A percentile compares a stretch with the other conserved stretches of the same genome.
phyloP scores from a whole-genome alignment of 2,888 invertebrate genomes.

The Metacarcinus magister region DNA sequence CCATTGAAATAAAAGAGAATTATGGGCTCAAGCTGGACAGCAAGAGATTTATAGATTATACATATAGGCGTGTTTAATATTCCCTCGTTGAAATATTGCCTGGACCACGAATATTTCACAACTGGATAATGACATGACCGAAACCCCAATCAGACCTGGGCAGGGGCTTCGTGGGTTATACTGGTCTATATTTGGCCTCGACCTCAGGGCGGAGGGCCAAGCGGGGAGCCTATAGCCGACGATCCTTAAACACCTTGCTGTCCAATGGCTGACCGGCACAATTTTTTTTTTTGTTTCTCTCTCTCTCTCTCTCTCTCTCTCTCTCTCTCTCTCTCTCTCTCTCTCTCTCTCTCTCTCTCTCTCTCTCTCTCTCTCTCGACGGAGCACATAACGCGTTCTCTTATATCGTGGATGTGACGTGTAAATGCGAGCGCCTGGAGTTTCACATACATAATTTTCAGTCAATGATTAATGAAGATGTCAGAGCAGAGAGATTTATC shows the following conservation, averaged over 20 bases:
- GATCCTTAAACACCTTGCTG: conserved; percentile 42
- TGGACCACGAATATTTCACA: conserved; percentile 69
- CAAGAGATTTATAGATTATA: conserved; percentile 67
- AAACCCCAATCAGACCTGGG: conserved; percentile 70
- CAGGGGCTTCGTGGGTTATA: conserved; percentile 45
- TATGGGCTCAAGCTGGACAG: conserved; percentile 50
- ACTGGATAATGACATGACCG: conserved; percentile 69
- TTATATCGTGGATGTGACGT: conserved; percentile 77
- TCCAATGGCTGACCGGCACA: conserved; percentile 52
- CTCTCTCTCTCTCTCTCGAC: conserved; percentile 12
- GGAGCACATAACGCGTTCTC: conserved; percentile 76
- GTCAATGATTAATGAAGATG: conserved; percentile 80
- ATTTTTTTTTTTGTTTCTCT: conserved; percentile 18
- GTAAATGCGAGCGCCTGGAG: conserved; percentile 78
- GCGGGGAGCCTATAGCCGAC: conserved; percentile 51
- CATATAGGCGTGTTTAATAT: conserved; percentile 69
- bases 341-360: conserved; percentile 65
- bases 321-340: conserved; percentile 61
- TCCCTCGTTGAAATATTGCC: conserved; percentile 64
- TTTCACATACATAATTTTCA: conserved; percentile 80
- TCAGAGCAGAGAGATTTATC: conserved; percentile 77
- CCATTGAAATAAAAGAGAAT: conserved; percentile 72
- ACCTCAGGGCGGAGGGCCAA: conserved; percentile 43
- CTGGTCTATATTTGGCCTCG: conserved; percentile 51
- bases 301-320: conserved; percentile 61